phyloP scores from a whole-genome alignment of 2,888 invertebrate species.

The Eristalinus aeneus region DNA sequence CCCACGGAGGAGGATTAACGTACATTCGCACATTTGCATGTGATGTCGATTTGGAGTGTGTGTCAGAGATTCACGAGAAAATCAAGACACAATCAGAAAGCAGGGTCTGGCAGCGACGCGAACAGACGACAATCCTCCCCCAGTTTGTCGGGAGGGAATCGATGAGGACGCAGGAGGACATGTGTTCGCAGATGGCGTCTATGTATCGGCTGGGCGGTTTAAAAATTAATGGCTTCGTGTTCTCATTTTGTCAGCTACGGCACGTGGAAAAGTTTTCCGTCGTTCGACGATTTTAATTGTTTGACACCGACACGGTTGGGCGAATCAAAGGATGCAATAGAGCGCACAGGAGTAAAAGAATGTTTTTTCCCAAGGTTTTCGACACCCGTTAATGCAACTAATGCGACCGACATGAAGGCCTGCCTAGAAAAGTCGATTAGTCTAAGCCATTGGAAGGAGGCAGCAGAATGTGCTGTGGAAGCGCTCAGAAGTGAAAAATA shows the following conservation, averaged over 20 bases:
- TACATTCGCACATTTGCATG: slow-evolving; percentile 34
- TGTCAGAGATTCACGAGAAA: not conserved
- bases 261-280: not conserved
- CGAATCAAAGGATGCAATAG: not conserved
- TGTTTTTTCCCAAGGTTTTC: too few species aligned
- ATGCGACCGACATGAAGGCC: too few species aligned
- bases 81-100: slow-evolving; percentile 20
- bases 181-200: not conserved
- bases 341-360: not conserved
- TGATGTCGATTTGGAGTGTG: slow-evolving; percentile 15
- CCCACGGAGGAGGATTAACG: not conserved
- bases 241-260: not conserved
- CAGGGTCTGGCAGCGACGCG: not conserved
- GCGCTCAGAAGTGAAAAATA: too few species aligned
- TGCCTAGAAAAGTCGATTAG: too few species aligned
- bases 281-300: slow-evolving; percentile 24
- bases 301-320: not conserved
- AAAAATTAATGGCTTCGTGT: slow-evolving; percentile 48
- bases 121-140: slow-evolving; percentile 25
- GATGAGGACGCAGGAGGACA: not conserved
- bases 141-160: not conserved
- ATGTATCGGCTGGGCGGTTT: not conserved
- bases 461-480: too few species aligned
- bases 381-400: too few species aligned
- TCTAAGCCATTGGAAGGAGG: too few species aligned